phyloP scores from a whole-genome alignment of 2,797 vertebrate genomes.

The Dryobates pubescens region DNA sequence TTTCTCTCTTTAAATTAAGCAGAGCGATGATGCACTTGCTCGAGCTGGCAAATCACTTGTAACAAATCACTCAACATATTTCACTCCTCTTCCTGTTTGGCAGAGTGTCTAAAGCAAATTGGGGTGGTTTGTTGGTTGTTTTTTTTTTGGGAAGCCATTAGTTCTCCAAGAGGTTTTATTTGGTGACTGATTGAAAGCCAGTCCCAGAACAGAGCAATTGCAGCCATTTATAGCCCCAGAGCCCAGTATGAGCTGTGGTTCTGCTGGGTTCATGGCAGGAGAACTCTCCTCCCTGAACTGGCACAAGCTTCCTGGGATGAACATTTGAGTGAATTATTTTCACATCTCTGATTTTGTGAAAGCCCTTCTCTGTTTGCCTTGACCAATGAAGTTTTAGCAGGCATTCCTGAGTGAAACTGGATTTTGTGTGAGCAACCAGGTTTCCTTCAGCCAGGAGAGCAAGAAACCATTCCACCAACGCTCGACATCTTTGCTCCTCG shows the following conservation, averaged over 20 bases:
- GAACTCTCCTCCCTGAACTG: not conserved
- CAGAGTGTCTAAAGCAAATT: conserved; percentile 35
- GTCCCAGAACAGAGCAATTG: not conserved
- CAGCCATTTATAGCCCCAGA: not conserved
- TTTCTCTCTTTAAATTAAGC: conserved; percentile 15
- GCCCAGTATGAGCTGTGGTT: not conserved
- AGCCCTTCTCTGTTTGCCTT: not conserved
- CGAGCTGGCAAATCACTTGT: conserved; percentile 17
- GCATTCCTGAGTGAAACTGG: not conserved
- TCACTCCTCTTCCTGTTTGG: conserved; percentile 56
- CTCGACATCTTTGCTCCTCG: not conserved
- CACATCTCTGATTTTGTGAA: not conserved
- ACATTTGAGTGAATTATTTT: not conserved
- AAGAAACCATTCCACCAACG: not conserved
- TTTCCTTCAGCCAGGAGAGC: not conserved
- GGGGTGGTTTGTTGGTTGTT: not conserved
- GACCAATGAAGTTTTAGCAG: not conserved
- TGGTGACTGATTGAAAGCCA: conserved; percentile 27
- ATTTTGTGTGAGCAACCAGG: not conserved
- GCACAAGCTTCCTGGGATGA: not conserved
- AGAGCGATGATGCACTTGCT: conserved; percentile 14
- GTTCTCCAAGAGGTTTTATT: conserved; percentile 34
- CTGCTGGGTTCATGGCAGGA: not conserved
- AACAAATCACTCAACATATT: conserved; percentile 46
- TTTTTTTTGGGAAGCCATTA: not conserved